These are phyloP conservation scores for Oceanodroma tethys DNA, from an alignment of 2,113 vertebrate species.

Conservation along the genomic window DNA sequence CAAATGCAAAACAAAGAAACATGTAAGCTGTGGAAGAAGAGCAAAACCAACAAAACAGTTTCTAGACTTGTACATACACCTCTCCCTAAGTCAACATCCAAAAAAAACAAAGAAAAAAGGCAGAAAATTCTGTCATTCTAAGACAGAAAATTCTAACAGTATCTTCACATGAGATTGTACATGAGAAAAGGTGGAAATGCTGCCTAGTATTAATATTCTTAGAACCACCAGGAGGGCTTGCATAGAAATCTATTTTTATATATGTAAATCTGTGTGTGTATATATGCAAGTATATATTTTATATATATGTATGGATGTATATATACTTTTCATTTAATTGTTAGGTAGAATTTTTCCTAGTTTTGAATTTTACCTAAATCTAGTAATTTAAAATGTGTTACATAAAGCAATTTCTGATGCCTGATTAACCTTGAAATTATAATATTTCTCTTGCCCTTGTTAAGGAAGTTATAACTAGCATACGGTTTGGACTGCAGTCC, in stretches of 20 bases:
- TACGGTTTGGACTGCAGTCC: background rate
- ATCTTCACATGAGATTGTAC: background rate
- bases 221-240: background rate
- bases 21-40: background rate
- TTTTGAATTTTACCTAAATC: background rate
- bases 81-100: background rate
- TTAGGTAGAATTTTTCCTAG: background rate
- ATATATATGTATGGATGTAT: background rate
- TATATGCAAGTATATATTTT: background rate
- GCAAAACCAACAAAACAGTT: background rate
- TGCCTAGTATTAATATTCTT: background rate
- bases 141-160: background rate
- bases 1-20: background rate
- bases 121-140: background rate
- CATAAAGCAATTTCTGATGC: background rate
- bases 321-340: background rate
- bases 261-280: rapidly evolving
- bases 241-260: background rate
- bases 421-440: constrained; percentile 10
- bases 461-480: background rate
- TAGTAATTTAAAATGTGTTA: background rate
- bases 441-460: background rate
- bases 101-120: background rate
- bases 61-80: background rate
- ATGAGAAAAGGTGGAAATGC: background rate